Base-by-base conservation (phyloP, 2,888 invertebrate species). In the Aplocera efformata region DNA sequence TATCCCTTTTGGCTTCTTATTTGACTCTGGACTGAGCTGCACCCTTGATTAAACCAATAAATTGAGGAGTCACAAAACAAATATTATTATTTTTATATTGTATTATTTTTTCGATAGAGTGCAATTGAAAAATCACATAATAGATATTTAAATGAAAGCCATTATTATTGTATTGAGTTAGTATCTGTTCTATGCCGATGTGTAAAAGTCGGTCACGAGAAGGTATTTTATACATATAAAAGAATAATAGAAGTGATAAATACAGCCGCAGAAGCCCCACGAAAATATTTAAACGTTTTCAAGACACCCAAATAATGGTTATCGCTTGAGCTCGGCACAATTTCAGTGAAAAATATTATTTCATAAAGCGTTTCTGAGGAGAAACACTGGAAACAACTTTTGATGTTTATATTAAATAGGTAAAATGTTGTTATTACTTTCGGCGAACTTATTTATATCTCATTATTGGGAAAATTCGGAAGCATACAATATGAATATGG, bases 291-390 rank as follows among this genome's bases (percentile, higher is more conserved):
- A 32, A 48, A 24, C 36, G 28, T 36, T 42, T 34, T 32, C 24
- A 32, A 27, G 7, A 27, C 31, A 29, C 8, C 29, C 23, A 35
- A 52, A 46, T 38, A 38, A 47, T 42, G 44, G 39, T 45, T 49
- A 48, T 52, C 38, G 24, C 43, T 20, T 1, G 42, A 48, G 32
- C 34, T 47, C 32, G 8, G 20, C 25, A 42, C 35, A 44, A 50
- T 47, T 53, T 42, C 22, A 31, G 32, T 37, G 45, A 49, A 50
- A 48, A 54, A 56, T 61, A 62, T 57, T 49, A 54, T 51, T 51
- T 46, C 44, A 35, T 42, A 53, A 50, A 9, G 30, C 30, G 13
- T 17, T 17, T 17, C 13, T 17, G 5, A 26, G 27, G 26, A 21
- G 34, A 29, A 42, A 39, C 46, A 33, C 28, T 40, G 46, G 47